Conservation (phyloP, 2,113 vertebrate species). For the Coptodon rendalli region DNA sequence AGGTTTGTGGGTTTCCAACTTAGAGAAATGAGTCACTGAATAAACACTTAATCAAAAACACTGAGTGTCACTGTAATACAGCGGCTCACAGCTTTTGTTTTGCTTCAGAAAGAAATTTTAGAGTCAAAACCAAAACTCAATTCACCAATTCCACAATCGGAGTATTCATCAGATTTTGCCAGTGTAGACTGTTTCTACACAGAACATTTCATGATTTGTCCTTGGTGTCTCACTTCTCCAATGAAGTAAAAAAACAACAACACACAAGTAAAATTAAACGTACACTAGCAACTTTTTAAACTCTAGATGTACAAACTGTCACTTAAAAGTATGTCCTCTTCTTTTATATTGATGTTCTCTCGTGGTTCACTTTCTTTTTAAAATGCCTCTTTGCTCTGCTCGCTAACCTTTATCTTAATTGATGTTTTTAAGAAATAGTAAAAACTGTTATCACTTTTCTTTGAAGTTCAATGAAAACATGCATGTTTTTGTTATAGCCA, state of each 20-base stretch:
- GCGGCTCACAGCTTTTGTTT: neutral
- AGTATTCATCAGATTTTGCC: neutral
- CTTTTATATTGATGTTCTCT: neutral
- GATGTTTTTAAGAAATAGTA: neutral
- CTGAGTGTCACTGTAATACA: neutral
- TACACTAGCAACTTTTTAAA: neutral
- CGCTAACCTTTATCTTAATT: neutral
- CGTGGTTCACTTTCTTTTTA: neutral
- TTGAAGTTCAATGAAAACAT: neutral
- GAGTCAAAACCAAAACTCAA: neutral
- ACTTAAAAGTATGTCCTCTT: neutral
- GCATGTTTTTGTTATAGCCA: neutral
- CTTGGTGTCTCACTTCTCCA: neutral
- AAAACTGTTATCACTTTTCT: neutral
- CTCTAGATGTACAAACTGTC: neutral
- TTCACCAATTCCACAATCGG: neutral
- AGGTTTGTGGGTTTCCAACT: neutral
- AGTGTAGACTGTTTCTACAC: neutral
- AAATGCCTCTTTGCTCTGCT: neutral
- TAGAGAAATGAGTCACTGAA: neutral
- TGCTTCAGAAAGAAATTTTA: neutral
- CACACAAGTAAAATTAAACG: neutral
- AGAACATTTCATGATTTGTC: neutral
- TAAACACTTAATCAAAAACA: neutral
- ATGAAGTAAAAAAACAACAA: neutral